These are phyloP conservation scores for Hippocampus barbouri DNA, from an alignment of 2,113 vertebrate genomes.

Conservation along the genomic window DNA sequence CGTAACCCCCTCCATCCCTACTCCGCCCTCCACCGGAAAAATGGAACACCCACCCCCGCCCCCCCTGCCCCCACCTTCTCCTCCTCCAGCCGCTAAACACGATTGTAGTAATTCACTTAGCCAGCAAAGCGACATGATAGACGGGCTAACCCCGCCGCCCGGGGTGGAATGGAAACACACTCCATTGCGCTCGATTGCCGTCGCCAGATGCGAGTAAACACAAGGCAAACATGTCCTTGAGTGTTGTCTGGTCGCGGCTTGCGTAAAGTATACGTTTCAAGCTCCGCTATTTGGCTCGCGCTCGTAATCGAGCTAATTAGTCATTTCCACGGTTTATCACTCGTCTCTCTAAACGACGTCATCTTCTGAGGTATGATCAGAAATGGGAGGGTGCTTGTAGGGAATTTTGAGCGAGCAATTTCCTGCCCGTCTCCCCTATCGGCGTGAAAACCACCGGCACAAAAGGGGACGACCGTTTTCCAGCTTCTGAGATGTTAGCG, in stretches of 20 bases:
- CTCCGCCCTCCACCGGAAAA: neutral
- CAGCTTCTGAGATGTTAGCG: no score
- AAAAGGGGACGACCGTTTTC: no score
- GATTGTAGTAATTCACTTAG: constrained; percentile 27
- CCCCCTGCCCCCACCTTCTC: no score
- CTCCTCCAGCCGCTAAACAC: constrained; percentile 8
- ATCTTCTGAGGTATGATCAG: no score
- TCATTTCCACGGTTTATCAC: no score
- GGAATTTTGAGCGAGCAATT: no score
- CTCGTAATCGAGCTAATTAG: neutral
- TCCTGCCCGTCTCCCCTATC: no score
- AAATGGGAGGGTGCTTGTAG: no score
- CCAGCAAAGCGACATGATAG: constrained; percentile 27
- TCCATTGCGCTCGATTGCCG: neutral
- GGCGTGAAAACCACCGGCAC: no score
- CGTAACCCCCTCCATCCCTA: constrained; percentile 1
- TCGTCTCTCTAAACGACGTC: no score
- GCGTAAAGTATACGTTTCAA: neutral
- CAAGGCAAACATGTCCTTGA: neutral
- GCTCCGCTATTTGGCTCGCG: neutral
- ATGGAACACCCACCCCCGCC: constrained; percentile 14
- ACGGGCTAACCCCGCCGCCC: constrained; percentile 21
- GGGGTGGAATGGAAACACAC: neutral
- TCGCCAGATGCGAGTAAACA: no score
- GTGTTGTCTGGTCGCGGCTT: no score